Conservation (phyloP, 2,888 invertebrate genomes). For the Nezara viridula region DNA sequence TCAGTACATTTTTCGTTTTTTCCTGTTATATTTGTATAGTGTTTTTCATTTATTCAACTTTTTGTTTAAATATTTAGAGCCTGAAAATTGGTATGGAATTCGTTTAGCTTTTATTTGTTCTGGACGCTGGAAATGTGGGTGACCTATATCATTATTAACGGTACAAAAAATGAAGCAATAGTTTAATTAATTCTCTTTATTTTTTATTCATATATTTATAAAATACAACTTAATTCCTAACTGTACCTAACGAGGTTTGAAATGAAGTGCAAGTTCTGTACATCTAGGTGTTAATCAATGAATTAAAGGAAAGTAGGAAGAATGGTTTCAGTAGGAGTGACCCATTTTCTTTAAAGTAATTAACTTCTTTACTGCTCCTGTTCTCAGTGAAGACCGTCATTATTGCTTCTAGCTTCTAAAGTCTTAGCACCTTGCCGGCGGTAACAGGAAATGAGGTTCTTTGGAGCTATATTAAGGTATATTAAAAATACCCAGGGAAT, state of each 20-base stretch:
- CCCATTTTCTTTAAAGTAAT: not conserved
- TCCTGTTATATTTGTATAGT: no score
- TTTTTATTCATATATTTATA: no score
- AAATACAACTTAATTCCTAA: not conserved
- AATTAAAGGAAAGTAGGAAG: not conserved
- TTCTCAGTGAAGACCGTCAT: not conserved
- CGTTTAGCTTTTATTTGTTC: no score
- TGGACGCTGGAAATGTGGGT: no score
- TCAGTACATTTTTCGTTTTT: no score
- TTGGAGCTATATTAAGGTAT: not conserved
- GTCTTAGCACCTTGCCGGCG: not conserved
- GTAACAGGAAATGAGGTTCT: not conserved
- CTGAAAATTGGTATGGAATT: no score
- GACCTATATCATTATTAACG: no score
- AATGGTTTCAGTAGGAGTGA: not conserved
- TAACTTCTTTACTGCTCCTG: not conserved
- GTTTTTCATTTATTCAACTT: no score
- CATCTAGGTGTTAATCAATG: not conserved
- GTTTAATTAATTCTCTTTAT: no score
- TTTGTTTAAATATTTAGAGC: no score
- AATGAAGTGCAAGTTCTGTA: not conserved
- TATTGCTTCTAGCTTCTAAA: not conserved
- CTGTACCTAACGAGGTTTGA: not conserved
- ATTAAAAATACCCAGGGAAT: not conserved
- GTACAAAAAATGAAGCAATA: no score